Evolutionary conservation across 2,113 vertebrate species (phyloP).

Genomic region (Gavialis gangeticus): DNA sequence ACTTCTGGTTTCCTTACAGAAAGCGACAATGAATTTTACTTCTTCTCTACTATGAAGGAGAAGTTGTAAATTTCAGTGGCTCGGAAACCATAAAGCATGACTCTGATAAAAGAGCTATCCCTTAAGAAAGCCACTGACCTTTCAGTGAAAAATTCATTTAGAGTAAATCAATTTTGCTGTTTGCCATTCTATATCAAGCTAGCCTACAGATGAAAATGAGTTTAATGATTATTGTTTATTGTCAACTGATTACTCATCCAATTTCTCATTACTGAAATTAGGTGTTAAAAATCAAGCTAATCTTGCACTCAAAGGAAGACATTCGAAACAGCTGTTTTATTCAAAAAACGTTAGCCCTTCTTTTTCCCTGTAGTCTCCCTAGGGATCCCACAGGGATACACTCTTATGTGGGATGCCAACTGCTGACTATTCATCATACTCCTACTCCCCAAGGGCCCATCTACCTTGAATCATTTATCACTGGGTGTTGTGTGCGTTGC

Average conservation of each 20-base stretch:
- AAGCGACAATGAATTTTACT: background rate
- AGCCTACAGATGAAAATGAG: constrained; percentile 19
- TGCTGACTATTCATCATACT: constrained; percentile 62
- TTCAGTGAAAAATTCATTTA: constrained; percentile 47
- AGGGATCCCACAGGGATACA: constrained; percentile 48
- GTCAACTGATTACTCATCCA: constrained; percentile 11
- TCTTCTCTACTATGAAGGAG: background rate
- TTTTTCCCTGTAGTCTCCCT: constrained; percentile 43
- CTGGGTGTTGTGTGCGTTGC: constrained; percentile 46
- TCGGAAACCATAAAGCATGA: constrained; percentile 7
- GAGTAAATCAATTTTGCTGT: constrained; percentile 27
- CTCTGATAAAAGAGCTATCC: background rate
- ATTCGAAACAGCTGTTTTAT: constrained; percentile 67
- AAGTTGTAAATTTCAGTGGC: background rate
- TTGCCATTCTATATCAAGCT: constrained; percentile 1
- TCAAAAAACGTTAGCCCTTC: constrained; percentile 57
- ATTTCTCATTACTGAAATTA: constrained; percentile 58
- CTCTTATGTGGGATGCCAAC: constrained; percentile 55
- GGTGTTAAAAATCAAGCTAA: constrained; percentile 65
- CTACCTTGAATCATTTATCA: constrained; percentile 74
- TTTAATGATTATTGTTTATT: constrained; percentile 57
- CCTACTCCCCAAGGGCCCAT: constrained; percentile 43
- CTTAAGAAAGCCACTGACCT: constrained; percentile 6
- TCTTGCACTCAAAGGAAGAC: constrained; percentile 41
- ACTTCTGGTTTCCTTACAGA: background rate